Percentiles rank a stretch among this genome's conserved stretches.
Conservation (phyloP, 2,888 invertebrate genomes). For the Cristatella mucedo region DNA sequence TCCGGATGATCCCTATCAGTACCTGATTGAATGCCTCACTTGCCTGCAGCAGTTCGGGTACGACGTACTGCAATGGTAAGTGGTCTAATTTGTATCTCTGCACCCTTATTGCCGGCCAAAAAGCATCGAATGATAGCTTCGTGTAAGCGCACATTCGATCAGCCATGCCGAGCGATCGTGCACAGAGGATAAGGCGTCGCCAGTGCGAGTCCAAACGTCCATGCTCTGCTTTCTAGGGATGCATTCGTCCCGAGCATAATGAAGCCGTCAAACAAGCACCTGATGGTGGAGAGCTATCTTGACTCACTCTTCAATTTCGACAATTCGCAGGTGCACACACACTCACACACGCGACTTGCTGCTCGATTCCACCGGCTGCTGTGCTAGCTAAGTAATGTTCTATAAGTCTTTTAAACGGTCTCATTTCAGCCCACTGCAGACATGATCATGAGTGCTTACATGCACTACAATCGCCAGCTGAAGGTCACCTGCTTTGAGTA, state of each 20-base stretch:
- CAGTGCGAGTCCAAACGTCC: too few relatives aligned
- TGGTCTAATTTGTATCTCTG: not conserved
- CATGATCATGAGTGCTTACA: constrained; percentile 33
- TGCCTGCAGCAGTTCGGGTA: constrained; percentile 23
- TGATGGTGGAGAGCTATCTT: constrained; percentile 30
- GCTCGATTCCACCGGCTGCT: not conserved
- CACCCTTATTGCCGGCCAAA: too few relatives aligned
- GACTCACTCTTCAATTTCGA: constrained; percentile 34
- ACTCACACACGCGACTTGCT: not conserved
- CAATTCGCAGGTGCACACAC: constrained; percentile 14
- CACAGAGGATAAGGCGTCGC: too few relatives aligned
- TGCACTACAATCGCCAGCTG: constrained; percentile 29
- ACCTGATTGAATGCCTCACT: constrained; percentile 31
- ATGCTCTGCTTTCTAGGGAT: constrained; percentile 35
- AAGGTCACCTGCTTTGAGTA: constrained; percentile 29
- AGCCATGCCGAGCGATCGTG: too few relatives aligned
- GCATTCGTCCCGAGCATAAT: constrained; percentile 30
- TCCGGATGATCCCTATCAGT: constrained; percentile 33
- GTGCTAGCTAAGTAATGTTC: too few relatives aligned
- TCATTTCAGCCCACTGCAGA: constrained; percentile 31
- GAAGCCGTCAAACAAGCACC: constrained; percentile 22
- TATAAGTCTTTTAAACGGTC: too few relatives aligned
- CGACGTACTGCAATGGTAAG: constrained; percentile 29
- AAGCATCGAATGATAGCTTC: too few relatives aligned
- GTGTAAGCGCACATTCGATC: too few relatives aligned